Evolutionary conservation across 2,797 vertebrate genomes (phyloP), one percentile per base, ranked within the genome.

Genomic region (Valencia hispanica): DNA sequence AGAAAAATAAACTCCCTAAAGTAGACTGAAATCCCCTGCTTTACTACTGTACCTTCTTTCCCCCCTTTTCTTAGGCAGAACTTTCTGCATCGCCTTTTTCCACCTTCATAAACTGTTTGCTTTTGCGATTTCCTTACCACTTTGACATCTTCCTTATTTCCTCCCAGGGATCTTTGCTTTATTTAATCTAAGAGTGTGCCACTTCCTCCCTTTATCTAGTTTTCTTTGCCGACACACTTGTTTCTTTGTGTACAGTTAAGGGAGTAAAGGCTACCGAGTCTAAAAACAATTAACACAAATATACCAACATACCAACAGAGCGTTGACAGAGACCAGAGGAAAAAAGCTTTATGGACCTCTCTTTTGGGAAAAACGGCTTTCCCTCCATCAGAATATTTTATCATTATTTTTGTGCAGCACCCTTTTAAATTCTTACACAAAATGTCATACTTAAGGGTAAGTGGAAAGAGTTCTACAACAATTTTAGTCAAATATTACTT

Each of bases 1-100:
- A 89, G 66, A 5, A 77, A 87, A 93, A 90, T 84, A 91, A 85
- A 76, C 73, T 20, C 32, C 50, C 74, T 79, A 79, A 86, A 83
- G 77, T 75, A 77, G 78, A 27, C 75, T 53, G 51, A 80, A 84
- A 84, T 76, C 83, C 80, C 75, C 43, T 48, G 34, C 57, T 75
- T 70, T 57, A 75, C 69, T 48, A 34, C 70, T 72, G 70, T 72
- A 72, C 72, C 51, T 47, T 75, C 18, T 45, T 30, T 57, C 69
- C 63, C 22, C 69, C 63, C 22, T 45, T 34, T 57, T 69, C 69
- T 68, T 57, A 43, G 65, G 68, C n/a, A 17, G 15, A 65, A 61
- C 17, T 78, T 50, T 45, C 63, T 74, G 68, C 66, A 15, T 34
- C 41, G 72, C 27, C 9, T 78, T 68, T 59, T 74, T 53, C 68